Conservation (phyloP, 2,113 vertebrate species). For the Phrynocephalus versicolor region DNA sequence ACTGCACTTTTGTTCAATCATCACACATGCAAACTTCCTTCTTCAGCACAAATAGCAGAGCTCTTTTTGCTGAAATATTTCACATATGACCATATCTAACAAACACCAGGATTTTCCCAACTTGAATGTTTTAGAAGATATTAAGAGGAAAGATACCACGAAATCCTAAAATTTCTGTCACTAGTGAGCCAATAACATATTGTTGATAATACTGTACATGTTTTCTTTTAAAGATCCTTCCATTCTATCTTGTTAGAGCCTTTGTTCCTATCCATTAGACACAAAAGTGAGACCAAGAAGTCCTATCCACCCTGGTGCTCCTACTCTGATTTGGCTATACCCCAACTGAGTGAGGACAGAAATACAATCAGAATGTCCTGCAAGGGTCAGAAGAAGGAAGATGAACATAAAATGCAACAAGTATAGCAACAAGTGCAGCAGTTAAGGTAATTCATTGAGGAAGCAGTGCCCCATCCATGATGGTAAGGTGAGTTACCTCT, state of each 20-base stretch:
- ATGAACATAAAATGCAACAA: background rate
- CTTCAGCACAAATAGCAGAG: background rate
- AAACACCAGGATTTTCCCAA: background rate
- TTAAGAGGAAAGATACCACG: background rate
- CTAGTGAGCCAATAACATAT: background rate
- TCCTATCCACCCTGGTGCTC: background rate
- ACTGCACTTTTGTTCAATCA: too few relatives aligned
- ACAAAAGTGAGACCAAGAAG: background rate
- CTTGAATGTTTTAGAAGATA: background rate
- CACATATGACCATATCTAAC: background rate
- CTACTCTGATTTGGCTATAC: background rate
- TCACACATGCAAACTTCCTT: too few relatives aligned
- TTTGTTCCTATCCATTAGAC: background rate
- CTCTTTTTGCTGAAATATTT: background rate
- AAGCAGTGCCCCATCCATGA: too few relatives aligned
- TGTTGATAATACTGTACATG: background rate
- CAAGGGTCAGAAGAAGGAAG: background rate
- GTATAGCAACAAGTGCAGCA: too few relatives aligned
- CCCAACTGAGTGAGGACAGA: background rate
- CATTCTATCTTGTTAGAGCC: background rate
- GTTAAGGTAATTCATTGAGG: too few relatives aligned
- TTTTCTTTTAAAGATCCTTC: background rate
- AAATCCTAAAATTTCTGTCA: background rate
- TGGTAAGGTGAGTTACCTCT: too few relatives aligned
- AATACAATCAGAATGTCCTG: background rate